Percentiles rank a stretch among this genome's conserved stretches.
These are phyloP conservation scores for Tetragnatha montana DNA, from an alignment of 2,888 invertebrate species.

Conservation along the genomic window DNA sequence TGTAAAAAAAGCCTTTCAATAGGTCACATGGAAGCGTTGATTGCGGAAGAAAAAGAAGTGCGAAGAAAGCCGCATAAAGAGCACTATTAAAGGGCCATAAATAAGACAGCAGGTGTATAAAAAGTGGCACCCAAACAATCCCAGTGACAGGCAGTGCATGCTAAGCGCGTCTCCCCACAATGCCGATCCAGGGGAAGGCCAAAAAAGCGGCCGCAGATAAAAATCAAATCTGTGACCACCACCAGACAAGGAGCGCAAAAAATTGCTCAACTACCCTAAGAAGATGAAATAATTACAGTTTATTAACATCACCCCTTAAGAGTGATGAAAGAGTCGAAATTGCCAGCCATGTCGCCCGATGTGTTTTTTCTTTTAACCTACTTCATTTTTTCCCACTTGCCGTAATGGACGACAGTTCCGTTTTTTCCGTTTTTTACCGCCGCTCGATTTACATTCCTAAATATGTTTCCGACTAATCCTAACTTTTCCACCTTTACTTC, in stretches of 20 bases:
- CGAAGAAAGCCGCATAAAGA: no score
- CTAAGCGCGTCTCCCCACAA: not conserved
- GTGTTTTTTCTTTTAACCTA: constrained; percentile 51
- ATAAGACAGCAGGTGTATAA: not conserved
- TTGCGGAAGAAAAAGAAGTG: no score
- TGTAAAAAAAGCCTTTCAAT: no score
- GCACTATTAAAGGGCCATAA: no score
- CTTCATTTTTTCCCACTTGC: constrained; percentile 35
- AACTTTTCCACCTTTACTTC: constrained; percentile 51
- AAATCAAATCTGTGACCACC: constrained; percentile 59
- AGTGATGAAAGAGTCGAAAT: constrained; percentile 52
- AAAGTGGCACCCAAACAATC: not conserved
- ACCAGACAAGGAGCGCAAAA: constrained; percentile 28
- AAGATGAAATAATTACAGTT: constrained; percentile 65
- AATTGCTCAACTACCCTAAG: constrained; percentile 38
- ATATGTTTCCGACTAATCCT: constrained; percentile 65
- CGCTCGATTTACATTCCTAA: constrained; percentile 67
- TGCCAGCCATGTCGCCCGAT: constrained; percentile 39
- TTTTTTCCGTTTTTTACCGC: constrained; percentile 33
- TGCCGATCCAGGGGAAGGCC: not conserved
- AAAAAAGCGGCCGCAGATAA: constrained; percentile 9
- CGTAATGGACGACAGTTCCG: constrained; percentile 42
- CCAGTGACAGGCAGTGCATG: not conserved
- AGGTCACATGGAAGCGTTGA: no score
- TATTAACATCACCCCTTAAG: constrained; percentile 58